phyloP scores from a whole-genome alignment of 2,113 vertebrate species.

The Grammomys dolichurus region DNA sequence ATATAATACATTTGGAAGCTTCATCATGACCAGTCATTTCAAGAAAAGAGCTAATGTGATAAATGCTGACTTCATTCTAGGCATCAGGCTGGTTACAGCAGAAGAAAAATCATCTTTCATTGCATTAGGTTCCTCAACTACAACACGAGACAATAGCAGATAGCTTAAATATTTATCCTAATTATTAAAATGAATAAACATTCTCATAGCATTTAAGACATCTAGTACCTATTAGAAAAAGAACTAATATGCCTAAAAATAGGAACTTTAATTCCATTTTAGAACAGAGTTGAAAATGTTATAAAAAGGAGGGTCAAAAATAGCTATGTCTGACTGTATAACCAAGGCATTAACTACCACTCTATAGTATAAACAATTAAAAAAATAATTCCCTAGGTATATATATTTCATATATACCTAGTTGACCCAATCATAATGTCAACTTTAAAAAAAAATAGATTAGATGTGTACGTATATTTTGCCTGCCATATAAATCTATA shows the following conservation, averaged over 20 bases:
- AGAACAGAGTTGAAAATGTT: constrained; percentile 34
- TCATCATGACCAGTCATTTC: constrained; percentile 61
- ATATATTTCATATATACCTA: constrained; percentile 26
- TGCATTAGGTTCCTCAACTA: constrained; percentile 44
- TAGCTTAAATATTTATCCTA: constrained; percentile 20
- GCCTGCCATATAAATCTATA: neutral
- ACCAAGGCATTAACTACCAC: neutral
- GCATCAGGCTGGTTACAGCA: neutral
- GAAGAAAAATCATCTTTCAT: constrained; percentile 41
- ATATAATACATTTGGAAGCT: constrained; percentile 60
- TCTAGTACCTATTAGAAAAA: constrained; percentile 23
- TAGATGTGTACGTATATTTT: neutral
- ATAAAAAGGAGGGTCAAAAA: neutral
- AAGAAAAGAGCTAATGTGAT: constrained; percentile 55
- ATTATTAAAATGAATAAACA: constrained; percentile 60
- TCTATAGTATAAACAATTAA: neutral
- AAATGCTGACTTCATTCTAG: constrained; percentile 36
- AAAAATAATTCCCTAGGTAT: neutral
- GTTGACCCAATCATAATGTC: neutral
- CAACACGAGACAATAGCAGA: constrained; percentile 25
- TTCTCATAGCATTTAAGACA: constrained; percentile 27
- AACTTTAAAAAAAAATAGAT: neutral
- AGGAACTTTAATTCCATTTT: neutral
- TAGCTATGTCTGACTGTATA: neutral
- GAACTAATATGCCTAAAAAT: neutral